Conservation (phyloP, 2,797 vertebrate genomes). For the Eulemur rubriventer region DNA sequence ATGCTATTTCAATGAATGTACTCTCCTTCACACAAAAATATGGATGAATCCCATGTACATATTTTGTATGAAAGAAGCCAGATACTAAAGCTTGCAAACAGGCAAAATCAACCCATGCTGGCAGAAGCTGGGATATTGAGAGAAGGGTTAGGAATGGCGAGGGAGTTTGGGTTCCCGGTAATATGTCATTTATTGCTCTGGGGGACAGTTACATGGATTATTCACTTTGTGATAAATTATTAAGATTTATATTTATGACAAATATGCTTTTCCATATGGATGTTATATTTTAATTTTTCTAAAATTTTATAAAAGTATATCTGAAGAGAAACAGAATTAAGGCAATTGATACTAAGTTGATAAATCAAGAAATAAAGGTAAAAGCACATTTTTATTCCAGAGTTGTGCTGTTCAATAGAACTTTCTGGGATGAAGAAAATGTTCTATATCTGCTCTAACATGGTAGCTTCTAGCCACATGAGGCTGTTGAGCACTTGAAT, state of each 20-base stretch:
- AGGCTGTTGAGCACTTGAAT: background rate
- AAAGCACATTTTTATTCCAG: background rate
- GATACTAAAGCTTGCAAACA: background rate
- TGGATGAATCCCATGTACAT: background rate
- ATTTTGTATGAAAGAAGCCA: constrained; percentile 10
- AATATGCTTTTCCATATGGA: background rate
- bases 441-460: background rate
- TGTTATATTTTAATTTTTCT: background rate
- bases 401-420: background rate
- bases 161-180: background rate
- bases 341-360: background rate
- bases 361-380: background rate
- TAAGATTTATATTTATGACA: background rate
- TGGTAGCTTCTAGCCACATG: background rate
- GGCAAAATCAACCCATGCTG: background rate
- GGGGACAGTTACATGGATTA: background rate
- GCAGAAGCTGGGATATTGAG: background rate
- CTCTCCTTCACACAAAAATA: background rate
- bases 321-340: constrained; percentile 3
- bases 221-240: background rate
- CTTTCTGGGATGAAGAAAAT: background rate
- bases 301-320: background rate
- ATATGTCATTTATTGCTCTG: background rate
- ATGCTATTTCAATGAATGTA: background rate
- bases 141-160: background rate